phyloP scores from a whole-genome alignment of 2,113 vertebrate species.

The Hydrolagus affinis region DNA sequence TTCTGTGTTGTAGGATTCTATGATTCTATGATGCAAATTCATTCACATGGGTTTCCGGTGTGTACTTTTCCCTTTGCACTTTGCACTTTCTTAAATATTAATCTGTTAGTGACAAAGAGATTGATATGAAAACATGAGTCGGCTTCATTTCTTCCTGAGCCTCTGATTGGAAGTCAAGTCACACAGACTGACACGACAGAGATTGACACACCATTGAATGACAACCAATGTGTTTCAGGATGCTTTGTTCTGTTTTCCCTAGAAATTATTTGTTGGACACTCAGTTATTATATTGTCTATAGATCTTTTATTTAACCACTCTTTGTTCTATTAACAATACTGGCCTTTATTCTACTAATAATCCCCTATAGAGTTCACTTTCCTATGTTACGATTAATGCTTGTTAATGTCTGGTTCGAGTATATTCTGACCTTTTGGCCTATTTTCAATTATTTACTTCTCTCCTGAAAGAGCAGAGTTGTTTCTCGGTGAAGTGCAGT shows the following conservation, averaged over 20 bases:
- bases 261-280: not conserved
- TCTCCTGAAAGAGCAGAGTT: no score
- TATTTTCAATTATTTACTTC: no score
- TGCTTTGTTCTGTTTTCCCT: not conserved
- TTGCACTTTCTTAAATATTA: not conserved
- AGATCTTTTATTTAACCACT: not conserved
- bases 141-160: not conserved
- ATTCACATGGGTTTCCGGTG: no score
- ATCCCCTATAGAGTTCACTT: not conserved
- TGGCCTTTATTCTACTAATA: not conserved
- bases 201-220: not conserved
- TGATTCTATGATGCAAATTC: no score
- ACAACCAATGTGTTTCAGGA: not conserved
- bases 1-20: no score
- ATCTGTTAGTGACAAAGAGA: not conserved
- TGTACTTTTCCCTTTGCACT: not conserved
- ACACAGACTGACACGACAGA: constrained; percentile 9
- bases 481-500: no score
- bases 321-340: not conserved
- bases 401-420: no score
- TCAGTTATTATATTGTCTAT: not conserved
- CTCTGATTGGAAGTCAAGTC: constrained; percentile 33
- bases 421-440: no score
- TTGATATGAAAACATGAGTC: not conserved
- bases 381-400: no score